These are phyloP conservation scores for Dasysyrphus tricinctus DNA, from an alignment of 2,888 invertebrate genomes.

Conservation along the genomic window DNA sequence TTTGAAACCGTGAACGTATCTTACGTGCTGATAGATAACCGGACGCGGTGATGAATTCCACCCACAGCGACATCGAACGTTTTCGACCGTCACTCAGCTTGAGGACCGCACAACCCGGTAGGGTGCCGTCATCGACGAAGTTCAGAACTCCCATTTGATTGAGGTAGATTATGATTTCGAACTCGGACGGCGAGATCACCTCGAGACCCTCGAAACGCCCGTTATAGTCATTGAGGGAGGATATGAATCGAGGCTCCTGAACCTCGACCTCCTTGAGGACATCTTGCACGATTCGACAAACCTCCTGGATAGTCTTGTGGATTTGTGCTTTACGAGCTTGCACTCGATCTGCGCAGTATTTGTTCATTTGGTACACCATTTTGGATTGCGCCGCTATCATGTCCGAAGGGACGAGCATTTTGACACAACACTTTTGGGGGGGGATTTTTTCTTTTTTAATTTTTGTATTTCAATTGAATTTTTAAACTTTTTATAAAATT, in stretches of 20 bases:
- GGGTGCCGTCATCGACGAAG: constrained; percentile 97
- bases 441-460: neutral
- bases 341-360: constrained; percentile 96
- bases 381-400: constrained; percentile 98
- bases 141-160: constrained; percentile 99
- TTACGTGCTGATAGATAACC: constrained; percentile 98
- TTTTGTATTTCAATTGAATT: neutral
- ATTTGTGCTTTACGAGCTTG: constrained; percentile 93
- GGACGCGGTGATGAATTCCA: constrained; percentile 98
- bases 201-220: constrained; percentile 96
- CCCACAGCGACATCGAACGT: constrained; percentile 98
- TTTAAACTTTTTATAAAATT: neutral
- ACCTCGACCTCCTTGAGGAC: constrained; percentile 97
- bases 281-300: constrained; percentile 96
- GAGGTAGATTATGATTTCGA: constrained; percentile 96
- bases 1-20: constrained; percentile 96
- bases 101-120: constrained; percentile 96
- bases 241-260: constrained; percentile 97
- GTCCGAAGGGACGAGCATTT: constrained; percentile 95
- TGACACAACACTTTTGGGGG: constrained; percentile 78
- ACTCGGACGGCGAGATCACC: constrained; percentile 96
- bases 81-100: constrained; percentile 98
- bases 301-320: constrained; percentile 94
- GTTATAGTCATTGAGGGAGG: constrained; percentile 94
- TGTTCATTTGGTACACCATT: constrained; percentile 97